Conservation (phyloP, 92 coral and sea anemone species). For the Virgularia gustaviana region DNA sequence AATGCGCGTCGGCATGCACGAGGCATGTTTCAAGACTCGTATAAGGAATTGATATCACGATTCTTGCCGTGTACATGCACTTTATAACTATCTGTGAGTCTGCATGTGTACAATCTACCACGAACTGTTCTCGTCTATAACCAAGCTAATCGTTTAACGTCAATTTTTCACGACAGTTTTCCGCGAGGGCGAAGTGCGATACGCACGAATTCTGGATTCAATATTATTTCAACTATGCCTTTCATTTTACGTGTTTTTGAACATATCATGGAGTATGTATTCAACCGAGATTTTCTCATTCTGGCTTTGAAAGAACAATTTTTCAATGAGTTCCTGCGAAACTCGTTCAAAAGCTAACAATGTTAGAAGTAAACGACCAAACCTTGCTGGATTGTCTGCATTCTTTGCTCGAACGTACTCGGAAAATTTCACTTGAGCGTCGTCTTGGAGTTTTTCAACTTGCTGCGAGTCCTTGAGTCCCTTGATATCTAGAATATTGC, state of each 20-base stretch:
- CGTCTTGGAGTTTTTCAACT: constrained; percentile 84
- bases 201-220: not conserved
- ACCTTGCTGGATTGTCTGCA: constrained; percentile 74
- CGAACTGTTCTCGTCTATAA: too few species aligned
- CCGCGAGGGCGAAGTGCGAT: not conserved
- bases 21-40: too few species aligned
- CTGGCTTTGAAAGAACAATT: constrained; percentile 58
- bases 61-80: too few species aligned
- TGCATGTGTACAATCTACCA: too few species aligned
- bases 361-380: constrained; percentile 79
- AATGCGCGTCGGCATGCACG: too few species aligned
- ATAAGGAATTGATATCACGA: too few species aligned
- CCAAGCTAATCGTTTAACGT: too few species aligned
- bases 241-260: constrained; percentile 1
- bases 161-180: too few species aligned
- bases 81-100: too few species aligned
- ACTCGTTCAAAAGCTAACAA: constrained; percentile 67
- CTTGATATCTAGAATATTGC: constrained; percentile 62
- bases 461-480: constrained; percentile 78
- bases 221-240: not conserved
- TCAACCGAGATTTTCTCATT: constrained; percentile 15
- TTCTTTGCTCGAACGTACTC: constrained; percentile 60
- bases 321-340: constrained; percentile 83
- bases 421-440: constrained; percentile 72
- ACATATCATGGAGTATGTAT: constrained; percentile 26